Percentiles rank a stretch among this genome's conserved stretches.
Evolutionary conservation across 2,888 invertebrate species (phyloP).

Genomic region (Eupithecia exiguata): DNA sequence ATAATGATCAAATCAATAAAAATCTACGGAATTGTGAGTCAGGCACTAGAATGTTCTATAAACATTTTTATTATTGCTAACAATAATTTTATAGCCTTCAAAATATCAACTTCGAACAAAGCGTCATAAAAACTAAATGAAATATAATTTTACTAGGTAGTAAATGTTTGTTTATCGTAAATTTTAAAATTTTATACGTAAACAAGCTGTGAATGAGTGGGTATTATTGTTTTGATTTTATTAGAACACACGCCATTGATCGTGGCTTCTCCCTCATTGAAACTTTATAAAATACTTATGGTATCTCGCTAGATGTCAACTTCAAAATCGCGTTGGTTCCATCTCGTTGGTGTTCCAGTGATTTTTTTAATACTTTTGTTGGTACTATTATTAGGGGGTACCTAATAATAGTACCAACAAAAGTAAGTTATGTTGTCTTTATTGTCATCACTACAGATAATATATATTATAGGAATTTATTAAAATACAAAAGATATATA

Average conservation of each 20-base stretch:
- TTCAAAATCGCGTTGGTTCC: neutral
- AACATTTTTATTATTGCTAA: neutral
- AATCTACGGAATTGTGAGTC: neutral
- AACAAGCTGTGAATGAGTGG: slow-evolving; percentile 4
- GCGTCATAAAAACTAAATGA: neutral
- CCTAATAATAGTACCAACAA: no score
- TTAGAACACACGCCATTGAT: neutral
- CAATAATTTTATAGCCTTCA: neutral
- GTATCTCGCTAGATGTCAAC: neutral
- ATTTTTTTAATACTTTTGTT: neutral
- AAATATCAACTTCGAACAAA: neutral
- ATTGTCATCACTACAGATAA: no score
- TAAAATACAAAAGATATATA: no score
- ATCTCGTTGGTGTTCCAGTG: neutral
- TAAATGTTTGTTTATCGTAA: slow-evolving; percentile 1
- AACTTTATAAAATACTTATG: neutral
- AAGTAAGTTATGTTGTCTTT: no score
- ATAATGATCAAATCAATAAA: neutral
- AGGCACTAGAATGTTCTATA: neutral
- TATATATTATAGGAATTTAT: no score
- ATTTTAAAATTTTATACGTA: neutral
- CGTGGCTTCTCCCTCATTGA: neutral
- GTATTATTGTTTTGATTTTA: neutral
- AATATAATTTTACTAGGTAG: slow-evolving; percentile 1
- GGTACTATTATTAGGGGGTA: no score